Conservation (phyloP, 2,888 invertebrate genomes). For the Phlogophora meticulosa region DNA sequence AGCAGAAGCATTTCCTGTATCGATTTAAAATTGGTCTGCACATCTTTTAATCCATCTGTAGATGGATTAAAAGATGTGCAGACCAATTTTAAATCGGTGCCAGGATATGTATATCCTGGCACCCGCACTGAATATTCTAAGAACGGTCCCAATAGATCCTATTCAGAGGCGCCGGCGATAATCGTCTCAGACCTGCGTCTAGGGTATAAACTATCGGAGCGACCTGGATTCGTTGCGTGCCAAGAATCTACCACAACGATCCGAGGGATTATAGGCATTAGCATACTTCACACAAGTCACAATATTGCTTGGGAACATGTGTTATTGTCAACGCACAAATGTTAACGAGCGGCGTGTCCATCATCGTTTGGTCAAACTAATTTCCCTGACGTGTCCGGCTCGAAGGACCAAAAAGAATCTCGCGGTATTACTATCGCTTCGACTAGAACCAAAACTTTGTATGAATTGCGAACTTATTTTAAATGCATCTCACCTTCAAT, state of each 20-base stretch:
- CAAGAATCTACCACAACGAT: constrained; percentile 45
- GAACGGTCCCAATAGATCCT: constrained; percentile 54
- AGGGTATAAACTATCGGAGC: constrained; percentile 55
- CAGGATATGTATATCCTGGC: too few relatives aligned
- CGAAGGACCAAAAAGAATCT: constrained; percentile 33
- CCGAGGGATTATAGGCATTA: constrained; percentile 49
- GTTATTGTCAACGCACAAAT: constrained; percentile 51
- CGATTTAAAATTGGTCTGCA: constrained; percentile 25
- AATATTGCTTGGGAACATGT: constrained; percentile 31
- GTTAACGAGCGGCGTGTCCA: constrained; percentile 49
- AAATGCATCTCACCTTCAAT: too few relatives aligned
- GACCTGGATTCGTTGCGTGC: constrained; percentile 56
- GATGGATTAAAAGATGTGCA: too few relatives aligned
- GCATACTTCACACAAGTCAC: constrained; percentile 27
- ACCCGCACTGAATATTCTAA: constrained; percentile 40
- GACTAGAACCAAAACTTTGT: neutral
- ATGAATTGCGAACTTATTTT: too few relatives aligned
- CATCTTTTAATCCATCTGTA: constrained; percentile 40
- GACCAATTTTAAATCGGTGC: too few relatives aligned
- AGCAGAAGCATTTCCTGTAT: constrained; percentile 3
- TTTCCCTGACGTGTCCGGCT: constrained; percentile 39
- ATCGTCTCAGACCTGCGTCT: constrained; percentile 51
- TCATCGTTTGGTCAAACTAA: constrained; percentile 50
- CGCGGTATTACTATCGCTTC: neutral
- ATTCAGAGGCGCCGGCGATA: constrained; percentile 53